These are phyloP conservation scores for Clupea harengus DNA, from an alignment of 2,113 vertebrate species.

Conservation along the genomic window DNA sequence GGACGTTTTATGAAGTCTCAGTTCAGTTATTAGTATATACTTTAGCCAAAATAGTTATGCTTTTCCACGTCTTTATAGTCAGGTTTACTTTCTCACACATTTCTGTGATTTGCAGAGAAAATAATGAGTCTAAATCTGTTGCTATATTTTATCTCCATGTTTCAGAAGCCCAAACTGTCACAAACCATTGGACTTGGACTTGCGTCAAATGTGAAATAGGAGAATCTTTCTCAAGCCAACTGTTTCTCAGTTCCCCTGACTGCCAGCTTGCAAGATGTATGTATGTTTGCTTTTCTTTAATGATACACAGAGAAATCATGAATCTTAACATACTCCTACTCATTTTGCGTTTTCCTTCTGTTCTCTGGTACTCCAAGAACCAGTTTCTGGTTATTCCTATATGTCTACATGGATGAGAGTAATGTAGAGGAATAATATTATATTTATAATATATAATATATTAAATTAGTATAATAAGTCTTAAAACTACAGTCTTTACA, in stretches of 20 bases:
- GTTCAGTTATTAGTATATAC: no score
- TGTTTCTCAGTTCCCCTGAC: constrained; percentile 33
- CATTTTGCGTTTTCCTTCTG: constrained; percentile 33
- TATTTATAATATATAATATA: no score
- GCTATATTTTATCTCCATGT: not conserved
- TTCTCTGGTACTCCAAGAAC: constrained; percentile 30
- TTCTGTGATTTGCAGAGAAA: not conserved
- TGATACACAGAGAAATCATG: constrained; percentile 24
- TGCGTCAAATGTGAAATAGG: not conserved
- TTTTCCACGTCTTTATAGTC: not conserved
- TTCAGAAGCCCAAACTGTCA: not conserved
- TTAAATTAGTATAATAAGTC: not conserved
- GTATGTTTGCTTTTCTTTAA: constrained; percentile 44
- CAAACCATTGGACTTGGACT: not conserved
- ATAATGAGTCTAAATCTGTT: not conserved
- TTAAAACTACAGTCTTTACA: not conserved
- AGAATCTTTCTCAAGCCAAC: constrained; percentile 31
- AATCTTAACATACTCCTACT: constrained; percentile 34
- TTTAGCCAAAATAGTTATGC: not conserved
- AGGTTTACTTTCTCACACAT: not conserved
- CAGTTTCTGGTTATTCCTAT: not conserved
- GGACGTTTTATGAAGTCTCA: no score
- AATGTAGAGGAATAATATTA: not conserved
- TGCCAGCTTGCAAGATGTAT: constrained; percentile 30
- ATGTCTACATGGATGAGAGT: not conserved